Base-by-base conservation (phyloP, 2,888 invertebrate species). In the Chydorus sphaericus region DNA sequence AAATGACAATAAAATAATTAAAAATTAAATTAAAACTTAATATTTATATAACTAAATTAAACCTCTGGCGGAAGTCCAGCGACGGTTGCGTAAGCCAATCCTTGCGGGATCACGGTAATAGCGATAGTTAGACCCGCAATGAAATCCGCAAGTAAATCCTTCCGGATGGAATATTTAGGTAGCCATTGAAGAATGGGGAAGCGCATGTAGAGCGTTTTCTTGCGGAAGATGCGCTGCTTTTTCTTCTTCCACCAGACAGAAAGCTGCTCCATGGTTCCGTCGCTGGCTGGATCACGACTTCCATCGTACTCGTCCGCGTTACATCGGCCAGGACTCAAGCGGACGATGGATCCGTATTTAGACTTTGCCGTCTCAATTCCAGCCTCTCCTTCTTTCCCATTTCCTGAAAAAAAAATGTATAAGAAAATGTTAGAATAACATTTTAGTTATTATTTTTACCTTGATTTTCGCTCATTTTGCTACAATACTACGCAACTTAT, bases 101-200 rank as follows among this genome's bases (percentile, higher is more conserved):
- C 89, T 68, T 93, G 93, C 0, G 93, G 93, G 73, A 94, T 83
- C 44, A 92, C 88, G 1, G 91, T 93, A 28, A 94, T 75, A 0
- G 90, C 93, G 1, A 94, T 92, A 2, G 93, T 92, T 58, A 92
- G 73, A 1, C 93, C 93, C 16, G 93, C 93, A 63, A 94, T 89
- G 50, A 85, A 66, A 71, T 94, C 94, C 59, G 85, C 81, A 55
- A 90, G 67, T 1, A 86, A 77, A 68, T 85, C 82, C 59, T 83
- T 80, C 7, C 39, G 39, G 1, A 79, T 74, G 64, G 81, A 80
- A 70, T 90, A 90, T 54, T 77, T 76, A 1, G 83, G 81, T 14
- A 85, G 71, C 88, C 89, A 89, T 65, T 74, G 75, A 11, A 82
- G 64, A 57, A 85, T 77, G 7, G 91, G 88, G 54, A 89, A 63